Base-by-base conservation (phyloP, 2,113 vertebrate species). In the Tragulus kanchil region DNA sequence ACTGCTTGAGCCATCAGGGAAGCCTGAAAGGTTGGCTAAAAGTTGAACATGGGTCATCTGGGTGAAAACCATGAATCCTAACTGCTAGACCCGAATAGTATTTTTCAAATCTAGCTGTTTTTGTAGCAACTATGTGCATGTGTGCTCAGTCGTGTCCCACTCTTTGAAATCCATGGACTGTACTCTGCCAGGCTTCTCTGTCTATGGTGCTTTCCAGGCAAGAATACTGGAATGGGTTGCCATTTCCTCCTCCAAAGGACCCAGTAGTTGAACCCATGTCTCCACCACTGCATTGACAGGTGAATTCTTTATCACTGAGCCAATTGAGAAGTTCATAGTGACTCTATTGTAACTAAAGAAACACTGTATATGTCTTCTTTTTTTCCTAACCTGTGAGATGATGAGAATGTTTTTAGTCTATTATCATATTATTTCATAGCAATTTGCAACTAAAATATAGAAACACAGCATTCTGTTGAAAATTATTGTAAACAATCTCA, bases 401-500 rank as follows among this genome's bases (percentile, higher is more conserved):
- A 85, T 88, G 48, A 89, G 15, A 85, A 59, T 75, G 3, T 69
- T 96, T 93, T 93, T 73, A 79, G 9, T 86, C 11, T 84, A 26
- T 90, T 45, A 78, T 92, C 36, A 36, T 59, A 69, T 21, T 95
- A 11, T 89, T 94, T 14, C 23, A 86, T 83, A 85, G 92, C 1
- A 91, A 50, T 50, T 90, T 89, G 45, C 14, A 86, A 3, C 2
- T 73, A 92, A 8, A 82, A 79, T 85, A 67, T 28, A 78, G 26
- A 64, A 92, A 50, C 23, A 90, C 4, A 90, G 42, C 64, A 31
- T 23, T 87, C 45, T 85, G 42, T 87, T 90, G 77, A 91, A 83
- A 95, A 64, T 69, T 96, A 89, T 84, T 87, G 52, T 78, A 78
- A 88, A 93, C 31, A 56, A 58, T 79, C 26, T 85, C 16, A 45